phyloP scores from a whole-genome alignment of 2,888 invertebrate species.

The Acleris laterana region DNA sequence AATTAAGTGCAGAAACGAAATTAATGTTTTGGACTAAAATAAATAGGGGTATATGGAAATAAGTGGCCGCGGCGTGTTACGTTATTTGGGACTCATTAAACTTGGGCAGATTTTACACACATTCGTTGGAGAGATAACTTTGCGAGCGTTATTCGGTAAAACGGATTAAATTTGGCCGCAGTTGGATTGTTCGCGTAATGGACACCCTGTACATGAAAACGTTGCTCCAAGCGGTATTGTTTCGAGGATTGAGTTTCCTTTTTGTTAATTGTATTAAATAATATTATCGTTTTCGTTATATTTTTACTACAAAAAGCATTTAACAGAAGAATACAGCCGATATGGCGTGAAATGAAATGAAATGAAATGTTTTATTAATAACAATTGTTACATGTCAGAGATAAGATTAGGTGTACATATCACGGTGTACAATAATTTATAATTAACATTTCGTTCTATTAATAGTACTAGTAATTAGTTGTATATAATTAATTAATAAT shows the following conservation, averaged over 20 bases:
- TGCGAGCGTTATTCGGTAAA: constrained; percentile 68
- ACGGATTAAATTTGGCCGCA: constrained; percentile 75
- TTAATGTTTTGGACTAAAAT: constrained; percentile 15
- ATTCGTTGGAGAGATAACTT: constrained; percentile 65
- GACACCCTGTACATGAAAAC: constrained; percentile 60
- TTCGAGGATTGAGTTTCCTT: constrained; percentile 16
- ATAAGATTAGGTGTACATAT: too few species aligned
- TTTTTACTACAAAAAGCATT: too few species aligned
- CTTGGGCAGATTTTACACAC: constrained; percentile 66
- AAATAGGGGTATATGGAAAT: constrained; percentile 49
- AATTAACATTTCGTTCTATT: too few species aligned
- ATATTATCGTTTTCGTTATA: neutral
- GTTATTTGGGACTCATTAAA: constrained; percentile 73
- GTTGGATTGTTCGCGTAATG: constrained; percentile 72
- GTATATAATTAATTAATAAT: too few species aligned
- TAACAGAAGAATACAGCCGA: too few species aligned
- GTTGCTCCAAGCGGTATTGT: constrained; percentile 33
- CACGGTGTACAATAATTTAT: too few species aligned
- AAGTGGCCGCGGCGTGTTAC: constrained; percentile 50
- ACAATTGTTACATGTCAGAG: too few species aligned
- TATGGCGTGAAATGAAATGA: too few species aligned
- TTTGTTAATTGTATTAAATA: constrained; percentile 23
- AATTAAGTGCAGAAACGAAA: constrained; percentile 16
- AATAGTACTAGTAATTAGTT: too few species aligned
- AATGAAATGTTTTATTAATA: too few species aligned